phyloP scores from a whole-genome alignment of 2,888 invertebrate genomes.

The Drepana falcataria region DNA sequence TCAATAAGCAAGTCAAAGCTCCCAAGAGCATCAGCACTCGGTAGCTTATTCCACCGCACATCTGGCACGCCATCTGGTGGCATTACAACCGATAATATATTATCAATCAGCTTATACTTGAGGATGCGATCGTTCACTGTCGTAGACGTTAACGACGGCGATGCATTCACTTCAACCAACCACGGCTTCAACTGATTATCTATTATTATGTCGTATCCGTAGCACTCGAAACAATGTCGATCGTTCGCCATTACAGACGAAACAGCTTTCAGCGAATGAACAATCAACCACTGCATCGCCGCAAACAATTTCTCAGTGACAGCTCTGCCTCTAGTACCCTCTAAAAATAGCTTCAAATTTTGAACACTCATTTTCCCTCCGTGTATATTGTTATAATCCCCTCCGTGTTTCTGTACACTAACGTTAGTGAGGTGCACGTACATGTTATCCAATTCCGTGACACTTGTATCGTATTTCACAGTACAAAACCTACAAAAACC shows the following conservation, averaged over 20 bases:
- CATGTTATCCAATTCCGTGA: conserved; percentile 92
- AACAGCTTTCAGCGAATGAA: conserved; percentile 95
- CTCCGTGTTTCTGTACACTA: conserved; percentile 98
- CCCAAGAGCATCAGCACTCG: conserved; percentile 84
- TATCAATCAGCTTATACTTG: conserved; percentile 95
- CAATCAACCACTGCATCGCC: conserved; percentile 92
- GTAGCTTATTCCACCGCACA: conserved; percentile 92
- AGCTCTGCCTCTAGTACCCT: conserved; percentile 92
- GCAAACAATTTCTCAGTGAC: conserved; percentile 93
- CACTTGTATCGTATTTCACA: conserved; percentile 94
- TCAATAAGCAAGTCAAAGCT: conserved; percentile 92
- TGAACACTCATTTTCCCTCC: conserved; percentile 97
- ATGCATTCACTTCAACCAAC: conserved; percentile 97
- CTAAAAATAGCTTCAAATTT: conserved; percentile 92
- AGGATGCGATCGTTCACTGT: conserved; percentile 96
- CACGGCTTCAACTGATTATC: conserved; percentile 96
- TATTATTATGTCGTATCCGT: conserved; percentile 97
- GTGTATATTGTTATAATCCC: conserved; percentile 95
- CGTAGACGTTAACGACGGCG: conserved; percentile 95
- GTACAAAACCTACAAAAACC: conserved; percentile 98
- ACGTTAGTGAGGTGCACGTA: conserved; percentile 98
- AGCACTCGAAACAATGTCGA: conserved; percentile 94
- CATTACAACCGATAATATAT: conserved; percentile 92
- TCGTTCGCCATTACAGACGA: conserved; percentile 96
- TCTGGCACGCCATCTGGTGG: conserved; percentile 94